Percentiles rank a stretch among this genome's conserved stretches.
Evolutionary conservation across 2,113 vertebrate genomes (phyloP).

Genomic region (Alaudala cheleensis): DNA sequence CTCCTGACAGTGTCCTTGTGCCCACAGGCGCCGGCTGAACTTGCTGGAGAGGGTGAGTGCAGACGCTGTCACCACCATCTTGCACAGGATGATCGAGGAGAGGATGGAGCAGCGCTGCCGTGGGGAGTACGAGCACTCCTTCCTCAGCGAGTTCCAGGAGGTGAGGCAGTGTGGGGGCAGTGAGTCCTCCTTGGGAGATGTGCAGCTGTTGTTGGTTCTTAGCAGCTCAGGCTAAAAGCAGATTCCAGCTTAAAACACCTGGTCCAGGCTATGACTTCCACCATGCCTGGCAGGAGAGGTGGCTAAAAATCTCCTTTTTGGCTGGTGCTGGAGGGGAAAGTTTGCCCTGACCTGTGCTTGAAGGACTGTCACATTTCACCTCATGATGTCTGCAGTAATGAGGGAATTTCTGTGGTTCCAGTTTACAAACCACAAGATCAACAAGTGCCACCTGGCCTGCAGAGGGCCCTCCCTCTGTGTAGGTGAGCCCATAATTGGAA

Average conservation of each 20-base stretch:
- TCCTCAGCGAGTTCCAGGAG: conserved; percentile 91
- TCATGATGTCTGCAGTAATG: not conserved
- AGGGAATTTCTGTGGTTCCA: not conserved
- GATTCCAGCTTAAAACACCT: not conserved
- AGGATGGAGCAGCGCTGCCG: conserved; percentile 91
- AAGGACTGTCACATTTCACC: not conserved
- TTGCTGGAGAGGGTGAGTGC: conserved; percentile 92
- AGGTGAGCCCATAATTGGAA: not conserved
- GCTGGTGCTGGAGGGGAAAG: not conserved
- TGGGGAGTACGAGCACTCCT: conserved; percentile 93
- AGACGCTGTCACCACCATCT: conserved; percentile 88
- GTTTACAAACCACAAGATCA: not conserved
- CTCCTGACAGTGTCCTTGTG: not conserved
- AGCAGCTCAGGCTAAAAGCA: not conserved
- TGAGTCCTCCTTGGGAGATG: rapidly evolving
- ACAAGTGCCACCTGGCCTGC: not conserved
- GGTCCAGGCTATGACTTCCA: not conserved
- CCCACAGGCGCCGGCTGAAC: conserved; percentile 81
- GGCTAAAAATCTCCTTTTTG: not conserved
- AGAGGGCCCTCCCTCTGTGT: not conserved
- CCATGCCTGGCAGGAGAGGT: not conserved
- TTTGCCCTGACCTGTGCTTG: not conserved
- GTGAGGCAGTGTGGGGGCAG: conserved; percentile 40
- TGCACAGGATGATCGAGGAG: conserved; percentile 92
- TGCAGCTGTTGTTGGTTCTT: not conserved